Base-by-base conservation (phyloP, 2,888 invertebrate species). In the Aleiodes leptofemur region DNA sequence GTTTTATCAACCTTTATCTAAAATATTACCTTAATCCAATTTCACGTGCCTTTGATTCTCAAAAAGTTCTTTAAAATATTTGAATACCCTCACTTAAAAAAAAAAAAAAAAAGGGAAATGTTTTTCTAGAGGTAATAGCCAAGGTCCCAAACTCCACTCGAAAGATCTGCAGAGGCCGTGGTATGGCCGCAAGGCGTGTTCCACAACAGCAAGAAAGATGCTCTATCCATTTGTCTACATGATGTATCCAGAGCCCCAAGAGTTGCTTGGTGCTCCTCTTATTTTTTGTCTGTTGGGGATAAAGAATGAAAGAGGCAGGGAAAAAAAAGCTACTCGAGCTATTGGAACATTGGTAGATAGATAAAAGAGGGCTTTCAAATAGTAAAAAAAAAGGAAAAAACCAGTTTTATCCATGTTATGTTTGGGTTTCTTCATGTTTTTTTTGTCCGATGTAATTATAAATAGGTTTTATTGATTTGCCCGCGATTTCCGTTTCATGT, bases 181-280 rank as follows among this genome's bases (percentile, higher is more conserved):
- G 50, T 31, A 72, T 74, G 74, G 75, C 73, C 73, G 55, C 75
- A 73, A 43, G 78, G 77, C 75, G 56, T 71, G 76, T 73, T 75
- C 74, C 53, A 69, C 69, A 73, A 61, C 68, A 51, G 72, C 81
- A 83, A 82, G 83, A 82, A 82, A 82, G 78, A 83, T 80, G 77
- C 79, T 80, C 74, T 68, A 74, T 73, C 82, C 81, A 83, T 83
- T 83, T 83, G 81, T 83, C 82, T 83, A 79, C 83, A 82, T 78
- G 82, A 82, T 81, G 81, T 78, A 83, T 82, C 80, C 81, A 78
- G 69, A 75, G 59, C 73, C 73, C 55, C 56, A 69, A 43, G 55
- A n/a, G 34, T 55, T 66, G 29, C 77, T 73, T 16, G 29, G 43
- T 61, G 11, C 31, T 34, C 56, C 51, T 16, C 53, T 48, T 51